Evolutionary conservation across 1,140 invertebrate species (phyloP).

Genomic region (Campoletis sonorensis): DNA sequence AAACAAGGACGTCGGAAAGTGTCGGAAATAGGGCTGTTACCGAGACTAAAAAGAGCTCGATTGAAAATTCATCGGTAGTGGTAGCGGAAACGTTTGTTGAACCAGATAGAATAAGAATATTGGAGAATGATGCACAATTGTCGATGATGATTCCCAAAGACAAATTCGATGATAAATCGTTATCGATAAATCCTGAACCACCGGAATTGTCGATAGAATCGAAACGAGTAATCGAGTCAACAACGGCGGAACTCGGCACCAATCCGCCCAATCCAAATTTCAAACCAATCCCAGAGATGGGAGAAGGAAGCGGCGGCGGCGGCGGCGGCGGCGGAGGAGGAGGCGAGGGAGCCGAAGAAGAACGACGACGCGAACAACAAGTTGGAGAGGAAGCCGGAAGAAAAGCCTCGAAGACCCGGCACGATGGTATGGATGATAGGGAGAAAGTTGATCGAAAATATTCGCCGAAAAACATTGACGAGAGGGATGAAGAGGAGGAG

Average conservation of each 20-base stretch:
- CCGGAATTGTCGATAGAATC: constrained; percentile 61
- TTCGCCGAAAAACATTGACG: constrained; percentile 46
- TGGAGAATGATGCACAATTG: constrained; percentile 3
- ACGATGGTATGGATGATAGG: constrained; percentile 69
- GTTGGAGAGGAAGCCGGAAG: too few species aligned
- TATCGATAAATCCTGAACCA: constrained; percentile 72
- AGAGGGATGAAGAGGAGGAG: too few species aligned
- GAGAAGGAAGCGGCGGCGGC: constrained; percentile 50
- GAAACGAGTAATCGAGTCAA: constrained; percentile 55
- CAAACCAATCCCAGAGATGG: constrained; percentile 69
- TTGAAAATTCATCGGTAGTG: constrained; percentile 41
- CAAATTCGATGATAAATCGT: constrained; percentile 71
- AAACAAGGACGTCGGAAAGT: constrained; percentile 53
- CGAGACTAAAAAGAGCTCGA: constrained; percentile 49
- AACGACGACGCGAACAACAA: too few species aligned
- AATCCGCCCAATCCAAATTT: constrained; percentile 74
- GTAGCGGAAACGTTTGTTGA: constrained; percentile 51
- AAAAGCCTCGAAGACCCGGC: constrained; percentile 68
- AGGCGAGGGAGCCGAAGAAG: constrained; percentile 9
- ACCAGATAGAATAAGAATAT: background rate
- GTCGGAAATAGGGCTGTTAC: constrained; percentile 52
- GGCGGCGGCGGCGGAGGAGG: too few species aligned
- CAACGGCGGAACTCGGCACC: constrained; percentile 62
- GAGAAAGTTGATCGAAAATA: constrained; percentile 68
- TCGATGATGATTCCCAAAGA: constrained; percentile 42